Percentiles rank a stretch among this genome's conserved stretches.
Evolutionary conservation across 2,888 invertebrate genomes (phyloP).

Genomic region (Phlogophora meticulosa): DNA sequence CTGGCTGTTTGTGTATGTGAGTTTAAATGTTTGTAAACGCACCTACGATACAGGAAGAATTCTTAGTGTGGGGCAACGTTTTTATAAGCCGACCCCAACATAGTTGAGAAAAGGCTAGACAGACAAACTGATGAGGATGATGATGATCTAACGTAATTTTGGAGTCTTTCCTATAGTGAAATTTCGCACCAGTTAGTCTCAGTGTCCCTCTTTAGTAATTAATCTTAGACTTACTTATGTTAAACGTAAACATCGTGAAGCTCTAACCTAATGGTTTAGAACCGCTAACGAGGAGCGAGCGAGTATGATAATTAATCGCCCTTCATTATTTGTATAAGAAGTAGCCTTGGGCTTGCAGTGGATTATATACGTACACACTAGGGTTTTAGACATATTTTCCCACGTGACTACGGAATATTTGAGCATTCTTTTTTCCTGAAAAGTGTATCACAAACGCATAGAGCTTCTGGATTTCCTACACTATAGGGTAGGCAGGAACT

Average conservation of each 20-base stretch:
- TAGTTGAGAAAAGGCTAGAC: too few species aligned
- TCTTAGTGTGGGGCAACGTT: too few species aligned
- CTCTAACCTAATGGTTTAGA: conserved; percentile 26
- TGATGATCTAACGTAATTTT: too few species aligned
- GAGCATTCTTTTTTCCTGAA: not conserved
- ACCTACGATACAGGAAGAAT: too few species aligned
- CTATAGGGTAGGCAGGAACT: too few species aligned
- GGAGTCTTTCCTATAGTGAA: too few species aligned
- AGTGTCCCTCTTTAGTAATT: conserved; percentile 9
- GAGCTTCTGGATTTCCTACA: too few species aligned
- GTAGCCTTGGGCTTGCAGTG: not conserved
- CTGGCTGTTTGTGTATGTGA: too few species aligned
- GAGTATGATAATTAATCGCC: conserved; percentile 38
- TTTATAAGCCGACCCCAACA: too few species aligned
- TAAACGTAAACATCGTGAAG: conserved; percentile 38
- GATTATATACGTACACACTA: conserved; percentile 1
- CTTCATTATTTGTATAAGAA: conserved; percentile 17
- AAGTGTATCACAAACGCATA: too few species aligned
- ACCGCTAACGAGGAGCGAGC: conserved; percentile 39
- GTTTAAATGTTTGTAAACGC: too few species aligned
- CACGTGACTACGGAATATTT: not conserved
- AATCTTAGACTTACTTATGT: conserved; percentile 28
- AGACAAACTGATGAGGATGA: too few species aligned
- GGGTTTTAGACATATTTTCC: not conserved
- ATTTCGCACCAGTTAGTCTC: not conserved